Evolutionary conservation across 2,113 vertebrate genomes (phyloP), one percentile per base, ranked within the genome.

Genomic region (Lasiurus borealis): DNA sequence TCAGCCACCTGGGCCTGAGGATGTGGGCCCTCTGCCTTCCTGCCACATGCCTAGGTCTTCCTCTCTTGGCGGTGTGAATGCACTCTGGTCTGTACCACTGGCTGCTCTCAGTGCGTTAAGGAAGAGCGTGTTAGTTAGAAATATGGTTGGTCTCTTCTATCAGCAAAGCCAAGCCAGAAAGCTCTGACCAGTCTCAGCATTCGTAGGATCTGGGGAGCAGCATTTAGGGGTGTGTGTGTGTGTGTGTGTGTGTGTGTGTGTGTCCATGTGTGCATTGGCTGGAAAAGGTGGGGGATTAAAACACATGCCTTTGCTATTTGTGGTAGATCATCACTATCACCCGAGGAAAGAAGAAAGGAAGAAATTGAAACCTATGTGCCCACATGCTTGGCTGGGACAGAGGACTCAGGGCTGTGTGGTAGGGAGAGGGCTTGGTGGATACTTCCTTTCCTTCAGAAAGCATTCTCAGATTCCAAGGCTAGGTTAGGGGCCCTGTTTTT

Each of bases 261-360:
- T 8, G 29, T 21, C 10, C 18, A 31, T 1, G 14, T 0, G 10
- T 19, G 6, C n/a, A 6, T 40, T 29, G 73, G 27, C 31, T 6
- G 7, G 8, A 23, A 23, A 75, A 64, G 27, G 64, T 54, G n/a
- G 21, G 21, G 54, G 23, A 36, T 57, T 54, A 75, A 76, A 76
- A n/a, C 25, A 76, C 23, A 50, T 27, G 68, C 36, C 25, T 69
- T 50, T 87, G 69, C 31, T 92, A 8, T 25, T 88, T 82, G n/a
- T 8, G 8, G 12, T 31, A 8, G 31, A 25, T 31, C 19, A 46
- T 48, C 19, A n/a, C 2, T 10, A 54, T 92, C 48, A 68, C 27
- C 75, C 13, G 14, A 68, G 48, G 57, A 83, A 66, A 83, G 76
- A 54, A 84, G 71, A 44, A 84, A 62, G 73, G 54, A 85, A 34